Base-by-base conservation (phyloP, 1,140 invertebrate species). In the Whitmania pigra region DNA sequence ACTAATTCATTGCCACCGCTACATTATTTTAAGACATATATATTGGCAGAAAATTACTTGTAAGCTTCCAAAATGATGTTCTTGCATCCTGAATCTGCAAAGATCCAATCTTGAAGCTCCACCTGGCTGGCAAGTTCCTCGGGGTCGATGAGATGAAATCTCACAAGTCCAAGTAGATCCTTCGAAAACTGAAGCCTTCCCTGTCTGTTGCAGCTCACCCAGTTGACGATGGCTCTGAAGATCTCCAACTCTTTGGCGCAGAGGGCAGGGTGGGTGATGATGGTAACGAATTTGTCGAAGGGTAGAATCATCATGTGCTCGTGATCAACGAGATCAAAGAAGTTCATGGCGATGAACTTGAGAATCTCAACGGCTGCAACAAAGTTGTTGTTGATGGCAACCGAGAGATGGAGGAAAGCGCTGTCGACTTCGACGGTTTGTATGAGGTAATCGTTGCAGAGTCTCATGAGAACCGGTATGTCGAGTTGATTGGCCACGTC, bases 221-320 rank as follows among this genome's bases (percentile, higher is more conserved):
- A 75, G 54, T 71, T 67, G 18, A 74, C 67, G 55, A 72, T 66
- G 9, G 74, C 73, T 3, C 57, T 54, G 53, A 75, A 75, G 3
- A 75, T 73, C n/a, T 75, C 73, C 25, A 75, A 36, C 53, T 75
- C 74, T 53, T 54, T 63, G 5, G 66, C 67, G 66, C 71, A 72
- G n/a, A 74, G 49, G n/a, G 53, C 55, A 22, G 63, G 60, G 29
- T 72, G 60, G 11, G 66, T 31, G 7, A 74, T 53, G 57, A 74
- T 54, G 36, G 73, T 53, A 25, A 60, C 69, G 3, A 74, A 55
- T n/a, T 67, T 63, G 53, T 68, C 43, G 49, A 69, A 49, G 20
- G 71, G 71, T 9, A 68, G 53, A n/a, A 60, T 67, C 7, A 72
- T 54, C 40, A 74, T 67, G 29, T 74, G 69, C 27, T 60, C 60